Evolutionary conservation across 2,113 vertebrate genomes (phyloP).

Genomic region (Corythornis madagascariensis): DNA sequence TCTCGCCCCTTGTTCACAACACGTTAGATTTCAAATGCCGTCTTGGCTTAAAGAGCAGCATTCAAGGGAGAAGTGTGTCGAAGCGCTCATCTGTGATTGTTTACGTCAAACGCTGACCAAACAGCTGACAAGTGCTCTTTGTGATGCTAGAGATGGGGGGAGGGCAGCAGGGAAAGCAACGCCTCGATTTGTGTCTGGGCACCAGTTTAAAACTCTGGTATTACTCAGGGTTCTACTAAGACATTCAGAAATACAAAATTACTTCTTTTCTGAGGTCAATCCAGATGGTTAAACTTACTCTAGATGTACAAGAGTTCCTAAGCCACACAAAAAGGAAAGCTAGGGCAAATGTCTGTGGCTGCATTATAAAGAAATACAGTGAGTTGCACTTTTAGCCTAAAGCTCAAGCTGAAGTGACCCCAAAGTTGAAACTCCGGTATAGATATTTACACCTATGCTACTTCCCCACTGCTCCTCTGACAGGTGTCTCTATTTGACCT

Average conservation of each 20-base stretch:
- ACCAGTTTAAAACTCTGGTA: background rate
- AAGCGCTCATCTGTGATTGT: background rate
- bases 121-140: conserved; percentile 1
- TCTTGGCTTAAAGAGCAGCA: background rate
- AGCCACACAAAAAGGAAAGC: background rate
- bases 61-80: background rate
- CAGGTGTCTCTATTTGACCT: background rate
- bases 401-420: background rate
- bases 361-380: background rate
- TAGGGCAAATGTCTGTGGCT: background rate
- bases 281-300: background rate
- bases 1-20: background rate
- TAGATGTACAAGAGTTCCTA: background rate
- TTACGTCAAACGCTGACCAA: background rate
- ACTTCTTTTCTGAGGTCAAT: background rate
- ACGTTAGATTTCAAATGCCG: background rate
- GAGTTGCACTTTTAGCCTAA: background rate
- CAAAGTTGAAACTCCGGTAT: background rate
- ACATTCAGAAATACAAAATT: background rate
- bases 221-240: background rate
- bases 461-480: background rate
- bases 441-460: background rate
- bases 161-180: background rate
- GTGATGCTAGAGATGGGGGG: background rate
- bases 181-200: background rate